phyloP scores from a whole-genome alignment of 2,113 vertebrate genomes.

The Melanostigma gelatinosum region DNA sequence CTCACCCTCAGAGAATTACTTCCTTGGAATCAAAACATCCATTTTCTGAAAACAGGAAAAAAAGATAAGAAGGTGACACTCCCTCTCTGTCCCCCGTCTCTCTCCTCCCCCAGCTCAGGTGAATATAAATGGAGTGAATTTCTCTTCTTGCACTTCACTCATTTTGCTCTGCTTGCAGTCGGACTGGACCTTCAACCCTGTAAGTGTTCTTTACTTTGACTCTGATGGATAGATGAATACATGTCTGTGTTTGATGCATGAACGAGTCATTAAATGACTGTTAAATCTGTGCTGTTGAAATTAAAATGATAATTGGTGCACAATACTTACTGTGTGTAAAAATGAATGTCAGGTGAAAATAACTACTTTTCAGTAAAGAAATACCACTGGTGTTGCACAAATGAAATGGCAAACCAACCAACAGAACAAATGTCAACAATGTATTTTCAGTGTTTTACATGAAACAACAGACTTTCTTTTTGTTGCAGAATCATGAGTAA shows the following conservation, averaged over 20 bases:
- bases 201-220: slow-evolving; percentile 17
- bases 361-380: too few species aligned
- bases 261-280: background rate
- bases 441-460: background rate
- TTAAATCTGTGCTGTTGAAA: background rate
- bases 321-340: too few species aligned
- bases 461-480: background rate
- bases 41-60: too few species aligned
- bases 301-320: background rate
- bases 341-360: too few species aligned
- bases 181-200: slow-evolving; percentile 4
- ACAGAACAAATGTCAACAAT: background rate
- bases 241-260: background rate
- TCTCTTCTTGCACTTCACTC: background rate
- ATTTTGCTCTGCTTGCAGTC: background rate
- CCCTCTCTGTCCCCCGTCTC: background rate
- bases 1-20: too few species aligned
- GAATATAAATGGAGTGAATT: background rate
- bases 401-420: background rate
- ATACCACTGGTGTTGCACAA: background rate
- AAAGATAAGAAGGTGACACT: too few species aligned
- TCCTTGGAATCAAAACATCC: too few species aligned
- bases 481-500: slow-evolving; percentile 65
- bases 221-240: background rate
- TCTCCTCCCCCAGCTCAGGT: background rate